Evolutionary conservation across 2,113 vertebrate genomes (phyloP).

Genomic region (Python bivittatus): DNA sequence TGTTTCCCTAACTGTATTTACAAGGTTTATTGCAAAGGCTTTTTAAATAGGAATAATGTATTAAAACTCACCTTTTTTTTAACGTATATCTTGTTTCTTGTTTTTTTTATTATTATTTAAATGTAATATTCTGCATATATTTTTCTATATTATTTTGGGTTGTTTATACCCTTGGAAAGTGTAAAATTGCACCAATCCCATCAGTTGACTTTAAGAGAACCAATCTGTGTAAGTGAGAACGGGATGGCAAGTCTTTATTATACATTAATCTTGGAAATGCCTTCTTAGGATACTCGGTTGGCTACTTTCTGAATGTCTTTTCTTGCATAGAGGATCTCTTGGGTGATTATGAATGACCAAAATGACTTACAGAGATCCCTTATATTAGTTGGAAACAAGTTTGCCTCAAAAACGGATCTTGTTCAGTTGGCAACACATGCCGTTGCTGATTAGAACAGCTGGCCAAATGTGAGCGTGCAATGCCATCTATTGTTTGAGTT

Average conservation of each 20-base stretch:
- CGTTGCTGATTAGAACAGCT: conserved; percentile 35
- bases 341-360: conserved; percentile 76
- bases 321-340: conserved; percentile 57
- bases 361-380: conserved; percentile 70
- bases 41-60: neutral
- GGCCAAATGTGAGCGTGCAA: conserved; percentile 68
- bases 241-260: neutral
- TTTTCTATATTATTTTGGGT: neutral
- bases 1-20: neutral
- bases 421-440: conserved; percentile 58
- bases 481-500: conserved; percentile 73
- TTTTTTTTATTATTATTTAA: neutral
- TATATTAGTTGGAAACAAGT: conserved; percentile 70
- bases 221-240: neutral
- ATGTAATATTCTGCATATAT: neutral
- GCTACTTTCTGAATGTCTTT: conserved; percentile 62
- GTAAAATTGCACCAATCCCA: neutral
- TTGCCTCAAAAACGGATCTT: conserved; percentile 73
- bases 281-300: neutral
- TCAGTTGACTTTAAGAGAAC: neutral
- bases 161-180: neutral
- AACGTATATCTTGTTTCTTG: neutral
- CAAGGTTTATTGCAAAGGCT: neutral
- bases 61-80: neutral
- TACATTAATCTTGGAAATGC: neutral